Conservation (phyloP, 92 coral and sea anemone genomes). For the Pocillopora grandis region DNA sequence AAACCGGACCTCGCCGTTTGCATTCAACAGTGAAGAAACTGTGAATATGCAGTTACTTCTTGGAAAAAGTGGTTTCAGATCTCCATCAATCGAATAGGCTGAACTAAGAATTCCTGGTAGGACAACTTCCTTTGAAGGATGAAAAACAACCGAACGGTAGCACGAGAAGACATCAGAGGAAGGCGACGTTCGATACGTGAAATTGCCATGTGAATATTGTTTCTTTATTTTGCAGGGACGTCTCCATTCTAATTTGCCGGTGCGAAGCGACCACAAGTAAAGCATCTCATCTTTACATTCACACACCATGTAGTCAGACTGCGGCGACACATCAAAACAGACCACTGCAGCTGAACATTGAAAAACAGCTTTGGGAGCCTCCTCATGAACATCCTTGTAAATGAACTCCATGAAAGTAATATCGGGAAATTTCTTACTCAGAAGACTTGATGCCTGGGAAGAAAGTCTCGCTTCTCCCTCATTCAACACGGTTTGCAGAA, state of each 20-base stretch:
- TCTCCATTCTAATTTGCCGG: neutral
- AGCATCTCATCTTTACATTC: neutral
- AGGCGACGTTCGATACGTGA: neutral
- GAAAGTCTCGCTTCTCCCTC: conserved; percentile 11
- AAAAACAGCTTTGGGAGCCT: neutral
- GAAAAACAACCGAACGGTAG: conserved; percentile 33
- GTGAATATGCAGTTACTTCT: conserved; percentile 18
- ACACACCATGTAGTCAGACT: conserved; percentile 1
- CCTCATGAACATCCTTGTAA: neutral
- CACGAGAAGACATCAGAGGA: neutral
- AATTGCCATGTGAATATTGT: neutral
- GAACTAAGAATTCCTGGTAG: conserved; percentile 40
- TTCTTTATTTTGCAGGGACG: conserved; percentile 6
- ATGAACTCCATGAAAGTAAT: conserved; percentile 18
- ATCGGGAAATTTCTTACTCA: neutral
- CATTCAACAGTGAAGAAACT: conserved; percentile 19
- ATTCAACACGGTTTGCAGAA: conserved; percentile 12
- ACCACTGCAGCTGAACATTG: neutral
- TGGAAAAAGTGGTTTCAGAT: conserved; percentile 11
- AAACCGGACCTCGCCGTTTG: conserved; percentile 10
- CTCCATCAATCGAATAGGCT: conserved; percentile 29
- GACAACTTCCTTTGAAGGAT: conserved; percentile 24
- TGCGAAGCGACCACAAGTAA: conserved; percentile 19
- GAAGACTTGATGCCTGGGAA: neutral
- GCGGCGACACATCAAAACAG: conserved; percentile 16